Evolutionary conservation across 2,888 invertebrate species (phyloP), one percentile per base, ranked within the genome.

Genomic region (Lithodes maja): DNA sequence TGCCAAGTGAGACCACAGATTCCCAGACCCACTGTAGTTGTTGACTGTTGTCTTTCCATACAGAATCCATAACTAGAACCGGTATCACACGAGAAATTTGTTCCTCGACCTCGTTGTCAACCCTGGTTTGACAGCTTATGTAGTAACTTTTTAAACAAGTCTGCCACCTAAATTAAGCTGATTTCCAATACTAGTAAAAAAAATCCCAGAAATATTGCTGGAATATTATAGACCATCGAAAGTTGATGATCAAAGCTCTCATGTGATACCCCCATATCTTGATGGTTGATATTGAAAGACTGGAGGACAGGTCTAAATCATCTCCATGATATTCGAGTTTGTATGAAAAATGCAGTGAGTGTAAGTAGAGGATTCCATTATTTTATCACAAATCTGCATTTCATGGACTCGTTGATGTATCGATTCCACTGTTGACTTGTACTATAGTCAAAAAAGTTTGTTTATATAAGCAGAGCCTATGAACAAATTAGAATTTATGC

Each of bases 1-100:
- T 89, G 88, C 88, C 88, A 89, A 85, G 88, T 89, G 69, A 68
- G 84, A 89, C 85, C 81, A 89, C 61, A 89, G 85, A 87, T 84
- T 84, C 81, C 74, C 69, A 69, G 53, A 54, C 52, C 75, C 78
- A 78, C 68, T 61, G 79, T 85, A 52, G 50, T 69, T 85, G 79
- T 53, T 79, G 68, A 79, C 12, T 79, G 79, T 53, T 79, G 69
- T 85, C 69, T 68, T 82, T 82, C 49, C 53, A 68, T 17, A 68
- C 50, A 61, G 49, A 49, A 82, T 53, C n/a, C 54, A 15, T 80
- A 53, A 9, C 80, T 17, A 33, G 33, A 33, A 33, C 33, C 33
- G 33, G 33, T 33, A 33, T 33, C 33, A 33, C 33, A 33, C 33
- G 33, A 33, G 33, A 33, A 33, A 33, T 33, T 33, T 33, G 33